Conservation (phyloP, 1,140 invertebrate genomes). For the Drosophila tani region DNA sequence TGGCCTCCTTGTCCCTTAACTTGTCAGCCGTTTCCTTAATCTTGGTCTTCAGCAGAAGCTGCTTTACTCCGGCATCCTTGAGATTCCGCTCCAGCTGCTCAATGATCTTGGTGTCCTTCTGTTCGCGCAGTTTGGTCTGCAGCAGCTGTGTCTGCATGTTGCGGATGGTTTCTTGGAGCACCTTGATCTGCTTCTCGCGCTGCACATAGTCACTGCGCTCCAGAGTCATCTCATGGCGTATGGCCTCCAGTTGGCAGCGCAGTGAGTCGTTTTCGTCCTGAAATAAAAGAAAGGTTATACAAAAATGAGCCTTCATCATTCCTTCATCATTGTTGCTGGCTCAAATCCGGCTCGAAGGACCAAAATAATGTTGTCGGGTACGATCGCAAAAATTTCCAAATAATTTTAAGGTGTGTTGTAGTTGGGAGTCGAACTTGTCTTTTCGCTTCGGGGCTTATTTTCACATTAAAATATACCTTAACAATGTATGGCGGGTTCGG, state of each 20-base stretch:
- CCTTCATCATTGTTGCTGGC: no score
- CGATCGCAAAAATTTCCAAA: no score
- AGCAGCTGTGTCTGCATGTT: slow-evolving; percentile 92
- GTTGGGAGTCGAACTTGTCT: no score
- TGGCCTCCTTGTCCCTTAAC: slow-evolving; percentile 58
- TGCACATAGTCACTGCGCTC: slow-evolving; percentile 87
- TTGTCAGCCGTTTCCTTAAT: slow-evolving; percentile 69
- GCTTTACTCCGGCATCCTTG: slow-evolving; percentile 84
- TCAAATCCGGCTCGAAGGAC: no score
- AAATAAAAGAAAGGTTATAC: neutral
- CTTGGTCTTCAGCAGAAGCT: slow-evolving; percentile 76
- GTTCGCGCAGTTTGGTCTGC: slow-evolving; percentile 88
- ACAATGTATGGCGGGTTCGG: no score
- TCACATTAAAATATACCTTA: no score
- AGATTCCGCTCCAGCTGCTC: slow-evolving; percentile 87
- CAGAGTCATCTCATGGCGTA: slow-evolving; percentile 95
- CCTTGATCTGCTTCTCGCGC: slow-evolving; percentile 85
- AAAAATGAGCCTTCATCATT: neutral
- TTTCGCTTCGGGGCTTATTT: no score
- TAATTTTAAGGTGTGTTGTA: no score
- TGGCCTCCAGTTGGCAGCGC: slow-evolving; percentile 96
- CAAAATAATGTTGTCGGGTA: no score
- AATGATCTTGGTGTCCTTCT: slow-evolving; percentile 87
- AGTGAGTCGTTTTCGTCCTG: slow-evolving; percentile 95
- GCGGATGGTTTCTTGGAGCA: slow-evolving; percentile 90